These are phyloP conservation scores for Bactericera cockerelli DNA, from an alignment of 1,140 invertebrate species.

Conservation along the genomic window DNA sequence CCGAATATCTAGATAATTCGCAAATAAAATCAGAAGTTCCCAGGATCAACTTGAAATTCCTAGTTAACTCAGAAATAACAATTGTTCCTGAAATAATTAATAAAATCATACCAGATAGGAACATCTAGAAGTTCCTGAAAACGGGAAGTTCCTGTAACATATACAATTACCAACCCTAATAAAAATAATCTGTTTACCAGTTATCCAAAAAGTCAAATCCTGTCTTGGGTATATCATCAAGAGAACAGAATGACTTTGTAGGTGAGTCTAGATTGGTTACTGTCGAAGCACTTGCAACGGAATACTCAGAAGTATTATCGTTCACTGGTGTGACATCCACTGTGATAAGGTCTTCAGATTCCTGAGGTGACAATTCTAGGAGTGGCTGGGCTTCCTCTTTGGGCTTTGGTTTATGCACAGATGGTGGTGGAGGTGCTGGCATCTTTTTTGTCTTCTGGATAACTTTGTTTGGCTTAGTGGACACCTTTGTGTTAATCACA, in stretches of 20 bases:
- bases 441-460: background rate
- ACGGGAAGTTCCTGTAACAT: too few relatives aligned
- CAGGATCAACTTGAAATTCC: too few relatives aligned
- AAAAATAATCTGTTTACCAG: slow-evolving; percentile 20
- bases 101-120: too few relatives aligned
- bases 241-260: background rate
- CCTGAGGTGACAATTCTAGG: slow-evolving; percentile 8
- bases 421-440: background rate
- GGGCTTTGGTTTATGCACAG: background rate
- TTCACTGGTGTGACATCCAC: background rate
- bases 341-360: slow-evolving; percentile 12
- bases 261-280: background rate
- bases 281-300: background rate
- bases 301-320: background rate
- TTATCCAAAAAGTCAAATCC: slow-evolving; percentile 23
- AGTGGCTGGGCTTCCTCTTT: too few relatives aligned
- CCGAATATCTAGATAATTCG: too few relatives aligned
- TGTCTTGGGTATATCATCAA: slow-evolving; percentile 20
- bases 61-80: too few relatives aligned
- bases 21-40: too few relatives aligned
- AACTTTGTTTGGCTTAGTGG: background rate
- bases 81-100: too few relatives aligned
- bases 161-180: too few relatives aligned
- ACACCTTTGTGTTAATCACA: background rate
- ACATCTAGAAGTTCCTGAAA: too few relatives aligned